These are phyloP conservation scores for Coregonus sp. DNA, from an alignment of 2,797 vertebrate genomes.

Conservation along the genomic window DNA sequence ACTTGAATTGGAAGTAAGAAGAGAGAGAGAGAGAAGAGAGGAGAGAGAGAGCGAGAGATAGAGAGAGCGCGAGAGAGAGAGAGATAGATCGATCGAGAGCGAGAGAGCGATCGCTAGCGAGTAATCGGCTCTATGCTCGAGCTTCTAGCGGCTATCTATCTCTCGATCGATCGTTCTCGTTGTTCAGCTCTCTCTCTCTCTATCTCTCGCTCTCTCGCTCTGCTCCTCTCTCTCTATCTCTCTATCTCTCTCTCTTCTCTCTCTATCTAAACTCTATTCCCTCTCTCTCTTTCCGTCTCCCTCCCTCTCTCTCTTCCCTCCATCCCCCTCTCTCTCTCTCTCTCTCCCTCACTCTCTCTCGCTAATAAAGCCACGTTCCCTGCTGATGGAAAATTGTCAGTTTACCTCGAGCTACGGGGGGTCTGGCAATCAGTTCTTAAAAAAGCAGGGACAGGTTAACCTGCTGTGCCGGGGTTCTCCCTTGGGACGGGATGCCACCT, in stretches of 20 bases:
- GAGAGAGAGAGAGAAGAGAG: no score
- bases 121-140: no score
- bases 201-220: no score
- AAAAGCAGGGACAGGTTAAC: slow-evolving; percentile 91
- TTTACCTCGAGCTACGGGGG: slow-evolving; percentile 88
- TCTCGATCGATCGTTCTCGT: no score
- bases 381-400: slow-evolving; percentile 89
- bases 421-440: slow-evolving; percentile 87
- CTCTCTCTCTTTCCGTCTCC: slow-evolving; percentile 59
- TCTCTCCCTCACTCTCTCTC: not conserved
- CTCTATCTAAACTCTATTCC: slow-evolving; percentile 36
- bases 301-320: slow-evolving; percentile 66
- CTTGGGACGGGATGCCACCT: slow-evolving; percentile 82
- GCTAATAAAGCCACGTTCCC: slow-evolving; percentile 90
- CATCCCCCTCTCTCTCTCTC: no score
- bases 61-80: no score
- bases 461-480: slow-evolving; percentile 89
- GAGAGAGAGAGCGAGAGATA: no score
- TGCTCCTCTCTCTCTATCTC: slow-evolving; percentile 48
- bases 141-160: no score
- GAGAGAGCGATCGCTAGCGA: no score
- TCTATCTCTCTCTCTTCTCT: slow-evolving; percentile 25
- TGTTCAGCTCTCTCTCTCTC: no score
- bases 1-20: no score
- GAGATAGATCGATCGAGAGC: no score